phyloP scores from a whole-genome alignment of 1,140 invertebrate genomes.

The Diploscapter pachys region DNA sequence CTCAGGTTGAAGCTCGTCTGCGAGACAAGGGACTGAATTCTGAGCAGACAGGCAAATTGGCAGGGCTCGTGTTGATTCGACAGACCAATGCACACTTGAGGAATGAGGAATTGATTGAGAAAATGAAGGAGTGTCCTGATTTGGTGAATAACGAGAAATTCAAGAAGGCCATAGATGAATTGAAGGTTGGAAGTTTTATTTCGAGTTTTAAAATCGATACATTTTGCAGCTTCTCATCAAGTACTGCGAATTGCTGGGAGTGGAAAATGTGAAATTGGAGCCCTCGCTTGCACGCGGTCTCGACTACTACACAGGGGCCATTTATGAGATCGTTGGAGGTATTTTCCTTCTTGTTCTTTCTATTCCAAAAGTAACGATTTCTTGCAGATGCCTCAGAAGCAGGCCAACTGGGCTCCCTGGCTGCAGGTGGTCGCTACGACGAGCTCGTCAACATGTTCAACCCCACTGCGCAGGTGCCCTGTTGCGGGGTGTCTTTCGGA shows the following conservation, averaged over 20 bases:
- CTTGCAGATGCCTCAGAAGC: constrained; percentile 37
- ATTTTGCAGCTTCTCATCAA: constrained; percentile 69
- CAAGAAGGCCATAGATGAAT: constrained; percentile 68
- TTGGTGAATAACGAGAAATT: constrained; percentile 62
- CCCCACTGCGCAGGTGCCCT: constrained; percentile 80
- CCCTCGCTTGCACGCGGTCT: constrained; percentile 91
- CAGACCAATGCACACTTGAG: constrained; percentile 66
- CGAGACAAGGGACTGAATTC: constrained; percentile 78
- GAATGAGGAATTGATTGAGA: constrained; percentile 73
- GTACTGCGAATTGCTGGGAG: constrained; percentile 78
- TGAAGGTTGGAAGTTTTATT: constrained; percentile 64
- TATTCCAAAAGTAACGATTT: not conserved
- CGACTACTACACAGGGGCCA: constrained; percentile 88
- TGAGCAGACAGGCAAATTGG: constrained; percentile 80
- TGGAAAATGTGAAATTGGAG: constrained; percentile 77
- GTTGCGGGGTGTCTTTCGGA: constrained; percentile 93
- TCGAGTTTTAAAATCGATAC: too few species aligned
- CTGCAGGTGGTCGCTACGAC: constrained; percentile 95
- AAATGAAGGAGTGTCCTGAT: constrained; percentile 67
- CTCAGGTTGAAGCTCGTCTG: too few species aligned
- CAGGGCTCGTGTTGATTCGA: constrained; percentile 73
- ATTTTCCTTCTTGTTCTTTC: not conserved
- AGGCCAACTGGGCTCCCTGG: constrained; percentile 83
- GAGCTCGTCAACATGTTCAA: constrained; percentile 97
- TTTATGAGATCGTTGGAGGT: constrained; percentile 25